Percentiles rank a stretch among this genome's conserved stretches.
Evolutionary conservation across 2,797 vertebrate genomes (phyloP).

Genomic region (Poecilia picta): DNA sequence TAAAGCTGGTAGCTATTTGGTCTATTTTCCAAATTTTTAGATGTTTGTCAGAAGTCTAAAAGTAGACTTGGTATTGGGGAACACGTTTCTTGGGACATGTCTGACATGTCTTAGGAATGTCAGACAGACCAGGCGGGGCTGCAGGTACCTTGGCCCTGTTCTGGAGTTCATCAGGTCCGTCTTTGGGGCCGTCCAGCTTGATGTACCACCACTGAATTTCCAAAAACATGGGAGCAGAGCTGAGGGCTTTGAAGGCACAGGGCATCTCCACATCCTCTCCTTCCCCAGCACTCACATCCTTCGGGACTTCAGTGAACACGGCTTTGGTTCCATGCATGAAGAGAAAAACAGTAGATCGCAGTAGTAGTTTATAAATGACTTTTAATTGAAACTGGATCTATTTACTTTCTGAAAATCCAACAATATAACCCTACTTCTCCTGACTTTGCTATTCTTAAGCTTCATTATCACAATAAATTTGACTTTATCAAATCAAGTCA

Average conservation of each 20-base stretch:
- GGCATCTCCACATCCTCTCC: constrained; percentile 97
- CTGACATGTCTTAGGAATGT: neutral
- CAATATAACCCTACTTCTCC: neutral
- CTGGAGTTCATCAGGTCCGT: constrained; percentile 86
- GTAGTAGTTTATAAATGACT: constrained; percentile 22
- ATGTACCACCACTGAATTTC: constrained; percentile 99
- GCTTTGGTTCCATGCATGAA: no score
- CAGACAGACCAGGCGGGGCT: neutral
- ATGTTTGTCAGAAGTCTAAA: neutral
- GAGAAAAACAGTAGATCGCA: no score
- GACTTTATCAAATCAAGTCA: neutral
- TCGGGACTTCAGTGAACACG: constrained; percentile 93
- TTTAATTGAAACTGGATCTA: neutral
- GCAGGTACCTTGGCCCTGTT: constrained; percentile 87
- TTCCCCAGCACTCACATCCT: constrained; percentile 91
- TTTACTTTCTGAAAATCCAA: neutral
- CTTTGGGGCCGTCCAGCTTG: constrained; percentile 84
- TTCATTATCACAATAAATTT: neutral
- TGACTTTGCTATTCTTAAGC: neutral
- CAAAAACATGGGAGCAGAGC: constrained; percentile 88
- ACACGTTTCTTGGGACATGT: neutral
- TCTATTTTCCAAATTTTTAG: neutral
- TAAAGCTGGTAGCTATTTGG: neutral
- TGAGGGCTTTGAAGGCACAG: constrained; percentile 91
- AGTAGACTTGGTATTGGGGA: neutral